Conservation (phyloP, 2,797 vertebrate species). For the Pantherophis vulpinus region DNA sequence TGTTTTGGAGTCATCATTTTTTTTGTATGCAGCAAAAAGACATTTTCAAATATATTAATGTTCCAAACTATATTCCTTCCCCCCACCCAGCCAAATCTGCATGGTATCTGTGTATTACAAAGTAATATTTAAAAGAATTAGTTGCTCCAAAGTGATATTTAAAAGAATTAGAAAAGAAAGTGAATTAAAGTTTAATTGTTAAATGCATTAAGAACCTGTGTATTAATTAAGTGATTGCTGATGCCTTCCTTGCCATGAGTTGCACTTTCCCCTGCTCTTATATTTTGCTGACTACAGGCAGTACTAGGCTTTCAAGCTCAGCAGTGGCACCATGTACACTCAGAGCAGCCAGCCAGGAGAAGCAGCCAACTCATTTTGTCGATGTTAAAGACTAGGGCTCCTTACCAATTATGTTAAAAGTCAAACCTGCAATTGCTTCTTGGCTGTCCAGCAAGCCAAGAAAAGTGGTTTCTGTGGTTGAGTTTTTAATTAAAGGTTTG, state of each 20-base stretch:
- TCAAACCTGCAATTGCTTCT: slow-evolving; percentile 60
- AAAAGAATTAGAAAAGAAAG: slow-evolving; percentile 41
- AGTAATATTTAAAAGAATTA: slow-evolving; percentile 49
- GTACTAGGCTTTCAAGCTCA: slow-evolving; percentile 63
- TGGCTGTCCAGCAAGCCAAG: slow-evolving; percentile 58
- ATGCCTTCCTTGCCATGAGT: slow-evolving; percentile 24
- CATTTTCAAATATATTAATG: slow-evolving; percentile 26
- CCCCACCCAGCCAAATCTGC: slow-evolving; percentile 36
- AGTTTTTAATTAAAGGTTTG: slow-evolving; percentile 61
- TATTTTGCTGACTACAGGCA: slow-evolving; percentile 69
- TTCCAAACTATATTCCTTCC: slow-evolving; percentile 42
- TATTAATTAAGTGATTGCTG: slow-evolving; percentile 72
- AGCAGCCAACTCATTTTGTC: slow-evolving; percentile 66
- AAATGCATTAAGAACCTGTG: slow-evolving; percentile 62
- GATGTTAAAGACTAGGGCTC: slow-evolving; percentile 66
- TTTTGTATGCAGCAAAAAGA: slow-evolving; percentile 54
- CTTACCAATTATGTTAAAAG: slow-evolving; percentile 75
- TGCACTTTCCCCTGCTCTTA: slow-evolving; percentile 62
- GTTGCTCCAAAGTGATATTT: slow-evolving; percentile 46
- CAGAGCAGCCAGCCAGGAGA: slow-evolving; percentile 41
- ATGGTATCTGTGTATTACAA: slow-evolving; percentile 19
- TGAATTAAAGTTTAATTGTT: slow-evolving; percentile 71
- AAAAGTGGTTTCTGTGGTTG: slow-evolving; percentile 48
- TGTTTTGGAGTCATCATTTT: slow-evolving; percentile 60
- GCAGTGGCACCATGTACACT: slow-evolving; percentile 37